Base-by-base conservation (phyloP, 1,140 invertebrate genomes). In the Drosophila orosa region DNA sequence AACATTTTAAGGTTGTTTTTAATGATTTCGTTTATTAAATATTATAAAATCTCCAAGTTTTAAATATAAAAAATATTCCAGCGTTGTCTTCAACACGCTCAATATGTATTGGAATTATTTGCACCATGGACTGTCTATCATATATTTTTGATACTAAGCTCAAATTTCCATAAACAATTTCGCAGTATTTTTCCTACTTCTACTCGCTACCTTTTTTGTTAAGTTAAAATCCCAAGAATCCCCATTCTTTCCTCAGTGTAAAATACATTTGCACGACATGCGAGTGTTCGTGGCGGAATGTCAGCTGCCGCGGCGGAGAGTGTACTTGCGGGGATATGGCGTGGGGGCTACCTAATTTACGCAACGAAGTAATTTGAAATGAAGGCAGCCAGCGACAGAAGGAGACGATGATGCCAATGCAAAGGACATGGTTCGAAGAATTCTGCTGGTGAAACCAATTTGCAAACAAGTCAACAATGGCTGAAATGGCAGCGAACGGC, bases 401-500 rank as follows among this genome's bases (percentile, higher is more conserved):
- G 40, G 24, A 44, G 44, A 65, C 22, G 62, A 22, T 50, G 45
- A 59, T 61, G 62, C 47, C 56, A 59, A 62, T 52, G 63, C 57
- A 22, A 59, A 79, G 47, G 54, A 56, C 50, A 75, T 60, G 59
- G 58, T 42, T 72, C 72, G 67, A 74, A 67, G 78, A 57, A 78
- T 78, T 72, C 48, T 62, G 60, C 61, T 80, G 62, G 60, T 52
- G 76, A 87, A 89, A 89, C 85, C 84, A 89, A 89, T 89, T 89
- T 89, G 80, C 85, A 89, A 89, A 87, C 76, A 89, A 89, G 76
- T 84, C 84, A 89, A 84, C 80, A 87, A 87, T 78, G 73, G 40
- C 60, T 17, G 63, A 57, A 77, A 84, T 71, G 57, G 75, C 78
- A 52, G 58, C 9, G 47, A 63, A 76, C 72, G 59, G 50, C 45